phyloP scores from a whole-genome alignment of 2,888 invertebrate species.

The Tenthredo mesomela region DNA sequence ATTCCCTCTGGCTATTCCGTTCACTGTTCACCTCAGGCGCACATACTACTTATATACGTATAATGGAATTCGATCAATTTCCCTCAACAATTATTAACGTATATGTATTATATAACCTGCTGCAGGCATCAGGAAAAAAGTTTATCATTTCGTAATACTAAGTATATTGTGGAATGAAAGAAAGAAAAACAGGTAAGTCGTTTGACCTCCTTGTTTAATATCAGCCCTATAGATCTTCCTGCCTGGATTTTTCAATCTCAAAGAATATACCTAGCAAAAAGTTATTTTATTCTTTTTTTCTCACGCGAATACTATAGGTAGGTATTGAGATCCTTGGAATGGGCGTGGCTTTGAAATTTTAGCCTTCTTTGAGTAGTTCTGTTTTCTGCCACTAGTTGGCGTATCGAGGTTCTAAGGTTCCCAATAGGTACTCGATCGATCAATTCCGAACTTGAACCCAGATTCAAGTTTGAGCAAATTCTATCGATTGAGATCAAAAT shows the following conservation, averaged over 20 bases:
- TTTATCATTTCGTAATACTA: not conserved
- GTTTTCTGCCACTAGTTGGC: too few relatives aligned
- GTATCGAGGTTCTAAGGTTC: too few relatives aligned
- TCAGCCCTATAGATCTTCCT: too few relatives aligned
- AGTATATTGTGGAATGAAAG: not conserved
- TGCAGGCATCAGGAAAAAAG: not conserved
- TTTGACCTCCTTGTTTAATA: too few relatives aligned
- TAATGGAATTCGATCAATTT: constrained; percentile 20
- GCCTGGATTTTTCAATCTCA: too few relatives aligned
- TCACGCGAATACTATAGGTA: not conserved
- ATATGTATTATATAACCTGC: not conserved
- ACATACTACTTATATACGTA: not conserved
- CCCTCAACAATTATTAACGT: not conserved
- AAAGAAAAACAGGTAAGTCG: too few relatives aligned
- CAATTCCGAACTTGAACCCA: not conserved
- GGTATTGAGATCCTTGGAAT: too few relatives aligned
- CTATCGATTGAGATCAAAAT: not conserved
- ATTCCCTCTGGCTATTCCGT: not conserved
- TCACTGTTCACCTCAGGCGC: not conserved
- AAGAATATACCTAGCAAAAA: not conserved
- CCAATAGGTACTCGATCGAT: not conserved
- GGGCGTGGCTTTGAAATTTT: too few relatives aligned
- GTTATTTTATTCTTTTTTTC: not conserved
- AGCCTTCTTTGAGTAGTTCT: too few relatives aligned
- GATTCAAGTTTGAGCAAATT: not conserved